phyloP scores from a whole-genome alignment of 2,888 invertebrate species.

The Graphium colonna region DNA sequence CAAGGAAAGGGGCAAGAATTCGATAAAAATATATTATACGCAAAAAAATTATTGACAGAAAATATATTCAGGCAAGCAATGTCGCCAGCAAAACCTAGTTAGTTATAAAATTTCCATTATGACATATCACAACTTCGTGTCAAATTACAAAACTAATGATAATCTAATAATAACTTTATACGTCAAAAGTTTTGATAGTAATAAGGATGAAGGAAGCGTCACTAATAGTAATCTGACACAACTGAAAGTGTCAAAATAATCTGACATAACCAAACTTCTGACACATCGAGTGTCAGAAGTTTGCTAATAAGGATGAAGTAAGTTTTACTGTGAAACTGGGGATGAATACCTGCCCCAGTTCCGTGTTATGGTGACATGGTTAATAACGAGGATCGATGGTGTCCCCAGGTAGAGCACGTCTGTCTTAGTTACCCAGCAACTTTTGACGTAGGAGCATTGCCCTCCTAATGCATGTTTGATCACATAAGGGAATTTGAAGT shows the following conservation, averaged over 20 bases:
- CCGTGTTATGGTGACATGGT: conserved; percentile 38
- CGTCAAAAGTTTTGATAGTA: background rate
- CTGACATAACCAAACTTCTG: too few species aligned
- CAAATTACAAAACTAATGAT: background rate
- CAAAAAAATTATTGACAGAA: too few species aligned
- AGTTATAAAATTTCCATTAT: too few species aligned
- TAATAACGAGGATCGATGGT: conserved; percentile 66
- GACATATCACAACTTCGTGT: background rate
- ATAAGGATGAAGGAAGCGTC: background rate
- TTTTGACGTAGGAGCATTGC: conserved; percentile 27
- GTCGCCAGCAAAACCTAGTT: too few species aligned
- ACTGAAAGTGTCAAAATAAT: conserved; percentile 13
- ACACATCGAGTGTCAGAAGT: too few species aligned
- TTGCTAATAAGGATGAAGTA: too few species aligned
- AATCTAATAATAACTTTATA: background rate
- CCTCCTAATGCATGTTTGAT: conserved; percentile 13
- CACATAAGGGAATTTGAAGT: background rate
- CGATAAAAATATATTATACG: too few species aligned
- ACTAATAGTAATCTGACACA: conserved; percentile 18
- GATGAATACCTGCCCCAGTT: conserved; percentile 28
- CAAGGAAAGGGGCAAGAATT: too few species aligned
- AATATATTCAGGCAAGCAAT: too few species aligned
- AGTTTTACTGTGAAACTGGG: too few species aligned
- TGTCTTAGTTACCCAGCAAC: conserved; percentile 31
- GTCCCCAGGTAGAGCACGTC: conserved; percentile 37